phyloP scores from a whole-genome alignment of 2,888 invertebrate species.

The Cheilosia grossa region DNA sequence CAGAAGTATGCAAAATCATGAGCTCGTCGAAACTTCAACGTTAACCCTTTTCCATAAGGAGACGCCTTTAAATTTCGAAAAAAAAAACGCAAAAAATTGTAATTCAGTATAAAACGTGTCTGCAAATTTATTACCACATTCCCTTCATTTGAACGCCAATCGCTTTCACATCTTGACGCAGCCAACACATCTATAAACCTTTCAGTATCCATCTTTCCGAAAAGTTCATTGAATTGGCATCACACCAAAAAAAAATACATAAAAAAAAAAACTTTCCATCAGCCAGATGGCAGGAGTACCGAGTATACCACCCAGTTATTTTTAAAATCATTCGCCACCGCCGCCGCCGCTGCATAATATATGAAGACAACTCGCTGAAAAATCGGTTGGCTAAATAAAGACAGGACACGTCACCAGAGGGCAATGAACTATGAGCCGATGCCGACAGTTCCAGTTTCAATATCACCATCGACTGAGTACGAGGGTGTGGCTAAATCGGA shows the following conservation, averaged over 20 bases:
- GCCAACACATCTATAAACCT: not conserved
- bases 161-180: conserved; percentile 4
- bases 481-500: not conserved
- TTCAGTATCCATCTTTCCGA: not conserved
- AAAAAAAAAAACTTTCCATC: conserved; percentile 7
- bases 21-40: too few relatives aligned
- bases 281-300: not conserved
- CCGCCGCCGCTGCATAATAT: not conserved
- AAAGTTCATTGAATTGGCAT: conserved; percentile 27
- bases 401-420: conserved; percentile 2
- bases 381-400: not conserved
- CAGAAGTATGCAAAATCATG: not conserved
- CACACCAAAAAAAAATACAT: not conserved
- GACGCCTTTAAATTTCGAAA: not conserved
- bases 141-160: not conserved
- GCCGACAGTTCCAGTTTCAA: not conserved
- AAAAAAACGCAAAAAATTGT: conserved; percentile 4
- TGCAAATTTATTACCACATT: conserved; percentile 1
- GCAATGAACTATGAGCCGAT: not conserved
- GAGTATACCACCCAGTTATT: conserved; percentile 2
- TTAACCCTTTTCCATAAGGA: not conserved
- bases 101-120: conserved; percentile 17
- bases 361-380: not conserved
- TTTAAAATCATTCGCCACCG: conserved; percentile 22
- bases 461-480: not conserved